Evolutionary conservation across 1,140 invertebrate genomes (phyloP).

Genomic region (Drosophila watanabei): DNA sequence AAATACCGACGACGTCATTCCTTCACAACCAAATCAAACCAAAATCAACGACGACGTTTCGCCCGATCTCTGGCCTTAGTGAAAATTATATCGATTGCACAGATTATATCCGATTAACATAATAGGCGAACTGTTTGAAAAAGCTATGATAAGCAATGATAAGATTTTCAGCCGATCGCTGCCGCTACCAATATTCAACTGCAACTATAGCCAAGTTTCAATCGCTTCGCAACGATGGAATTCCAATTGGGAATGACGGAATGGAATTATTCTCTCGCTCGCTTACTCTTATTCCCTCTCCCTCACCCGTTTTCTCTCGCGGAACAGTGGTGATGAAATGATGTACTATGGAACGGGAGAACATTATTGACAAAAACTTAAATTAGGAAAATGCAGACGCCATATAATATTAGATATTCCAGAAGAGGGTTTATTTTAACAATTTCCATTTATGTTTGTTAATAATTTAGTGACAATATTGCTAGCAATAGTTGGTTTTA

Average conservation of each 20-base stretch:
- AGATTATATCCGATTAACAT: conserved; percentile 9
- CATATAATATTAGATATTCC: no score
- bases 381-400: no score
- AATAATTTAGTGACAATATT: no score
- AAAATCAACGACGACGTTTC: background rate
- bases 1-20: conserved; percentile 15
- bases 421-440: no score
- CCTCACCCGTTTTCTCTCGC: background rate
- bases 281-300: background rate
- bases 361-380: background rate
- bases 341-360: background rate
- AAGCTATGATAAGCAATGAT: background rate
- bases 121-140: background rate
- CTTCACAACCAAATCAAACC: background rate
- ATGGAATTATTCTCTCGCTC: conserved; percentile 18
- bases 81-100: background rate
- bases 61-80: background rate
- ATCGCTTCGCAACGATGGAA: conserved; percentile 2
- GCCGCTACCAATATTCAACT: background rate
- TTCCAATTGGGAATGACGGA: conserved; percentile 15
- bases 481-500: no score
- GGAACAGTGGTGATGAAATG: background rate
- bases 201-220: background rate
- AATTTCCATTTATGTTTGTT: no score
- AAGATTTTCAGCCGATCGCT: background rate